Evolutionary conservation across 2,888 invertebrate species (phyloP).

Genomic region (Pachydiplax longipennis): DNA sequence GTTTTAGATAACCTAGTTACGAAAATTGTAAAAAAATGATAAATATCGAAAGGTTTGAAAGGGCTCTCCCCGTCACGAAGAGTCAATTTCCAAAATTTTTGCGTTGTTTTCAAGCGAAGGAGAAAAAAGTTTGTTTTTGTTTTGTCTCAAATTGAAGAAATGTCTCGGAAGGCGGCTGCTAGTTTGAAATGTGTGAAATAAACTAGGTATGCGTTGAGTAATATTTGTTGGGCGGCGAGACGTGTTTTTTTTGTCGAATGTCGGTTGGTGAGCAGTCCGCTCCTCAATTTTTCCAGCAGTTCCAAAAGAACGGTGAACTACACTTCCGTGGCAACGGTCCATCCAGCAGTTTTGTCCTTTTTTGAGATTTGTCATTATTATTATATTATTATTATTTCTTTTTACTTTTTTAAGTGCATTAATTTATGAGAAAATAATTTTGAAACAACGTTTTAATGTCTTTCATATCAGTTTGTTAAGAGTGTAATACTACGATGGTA

Average conservation of each 20-base stretch:
- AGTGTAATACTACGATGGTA: slow-evolving; percentile 49
- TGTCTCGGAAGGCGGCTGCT: slow-evolving; percentile 43
- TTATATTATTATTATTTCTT: slow-evolving; percentile 34
- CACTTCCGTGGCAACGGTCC: slow-evolving; percentile 45
- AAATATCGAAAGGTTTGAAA: neutral
- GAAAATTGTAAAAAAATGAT: slow-evolving; percentile 39
- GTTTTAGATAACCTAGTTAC: slow-evolving; percentile 44
- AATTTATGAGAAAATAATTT: slow-evolving; percentile 46
- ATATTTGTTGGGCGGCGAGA: neutral
- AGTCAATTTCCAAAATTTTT: slow-evolving; percentile 29
- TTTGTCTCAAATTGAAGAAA: neutral
- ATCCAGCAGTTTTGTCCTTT: slow-evolving; percentile 45
- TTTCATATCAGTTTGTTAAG: slow-evolving; percentile 51
- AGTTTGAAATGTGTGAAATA: neutral
- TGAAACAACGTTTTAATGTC: slow-evolving; percentile 48
- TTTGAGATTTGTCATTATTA: slow-evolving; percentile 34
- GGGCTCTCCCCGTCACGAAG: slow-evolving; percentile 19
- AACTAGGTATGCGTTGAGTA: neutral
- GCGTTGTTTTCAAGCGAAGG: slow-evolving; percentile 29
- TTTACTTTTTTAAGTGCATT: slow-evolving; percentile 45
- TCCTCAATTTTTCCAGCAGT: neutral
- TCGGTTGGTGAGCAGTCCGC: neutral
- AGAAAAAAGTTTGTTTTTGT: slow-evolving; percentile 11
- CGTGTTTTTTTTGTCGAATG: neutral
- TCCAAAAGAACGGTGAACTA: neutral